A percentile compares a stretch with the other conserved stretches of the same genome.
Evolutionary conservation across 2,113 vertebrate genomes (phyloP).

Genomic region (Rhagologus leucostigma): DNA sequence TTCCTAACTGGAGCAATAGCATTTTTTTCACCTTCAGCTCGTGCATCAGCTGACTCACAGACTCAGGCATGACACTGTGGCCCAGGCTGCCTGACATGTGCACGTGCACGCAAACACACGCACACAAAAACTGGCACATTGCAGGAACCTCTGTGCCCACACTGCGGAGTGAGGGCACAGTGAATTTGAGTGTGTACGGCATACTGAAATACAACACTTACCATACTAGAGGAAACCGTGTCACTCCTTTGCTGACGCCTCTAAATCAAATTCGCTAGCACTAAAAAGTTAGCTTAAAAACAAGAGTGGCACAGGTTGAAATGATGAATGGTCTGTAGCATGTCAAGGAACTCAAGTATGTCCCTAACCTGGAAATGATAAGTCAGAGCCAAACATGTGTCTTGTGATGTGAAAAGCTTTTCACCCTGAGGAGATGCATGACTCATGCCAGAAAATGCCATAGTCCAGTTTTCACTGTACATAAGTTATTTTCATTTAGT

Average conservation of each 20-base stretch:
- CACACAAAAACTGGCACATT: background rate
- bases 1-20: background rate
- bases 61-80: background rate
- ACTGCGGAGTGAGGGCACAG: background rate
- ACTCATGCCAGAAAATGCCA: background rate
- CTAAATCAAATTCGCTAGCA: background rate
- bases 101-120: background rate
- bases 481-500: background rate
- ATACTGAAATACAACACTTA: background rate
- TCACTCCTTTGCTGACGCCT: background rate
- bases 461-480: background rate
- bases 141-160: background rate
- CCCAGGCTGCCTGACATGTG: background rate
- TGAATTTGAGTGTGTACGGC: background rate
- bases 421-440: background rate
- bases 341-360: background rate
- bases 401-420: constrained; percentile 1
- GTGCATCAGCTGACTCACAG: background rate
- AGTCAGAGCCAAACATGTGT: background rate
- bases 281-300: background rate
- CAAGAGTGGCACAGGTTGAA: background rate
- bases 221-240: background rate
- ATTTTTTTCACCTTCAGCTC: constrained; percentile 1
- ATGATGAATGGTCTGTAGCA: background rate
- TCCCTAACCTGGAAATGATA: background rate